Base-by-base conservation (phyloP, 2,113 vertebrate genomes). In the Parus major region DNA sequence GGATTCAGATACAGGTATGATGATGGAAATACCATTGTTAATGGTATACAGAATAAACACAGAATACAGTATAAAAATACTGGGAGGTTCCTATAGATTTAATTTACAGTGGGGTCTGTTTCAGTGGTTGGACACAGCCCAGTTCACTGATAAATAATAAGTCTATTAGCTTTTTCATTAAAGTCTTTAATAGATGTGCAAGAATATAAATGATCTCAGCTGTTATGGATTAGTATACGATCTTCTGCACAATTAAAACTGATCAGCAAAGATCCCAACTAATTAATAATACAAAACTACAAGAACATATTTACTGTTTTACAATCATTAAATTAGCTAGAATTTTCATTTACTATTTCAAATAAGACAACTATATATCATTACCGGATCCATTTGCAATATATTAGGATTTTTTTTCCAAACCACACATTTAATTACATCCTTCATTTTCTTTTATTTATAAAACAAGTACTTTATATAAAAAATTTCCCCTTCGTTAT, bases 381-480 rank as follows among this genome's bases (percentile, higher is more conserved):
- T 95, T 85, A 97, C 96, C 75, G 91, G 96, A 95, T 95, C 96
- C 80, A 84, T 96, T 96, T 94, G 92, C 96, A 96, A 96, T 97
- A 95, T 92, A 95, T 93, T 96, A 96, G 95, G 96, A 95, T 96
- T 94, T 94, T 93, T 96, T 97, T 93, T 88, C 91, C 93, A 95
- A 96, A 97, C 92, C 97, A 97, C 96, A 97, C 95, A 93, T 96
- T 96, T 96, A 96, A 92, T 96, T 97, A 97, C 97, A 96, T 93
- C 97, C 96, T 97, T 97, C 95, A 94, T 96, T 97, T 97, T 97
- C 96, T 98, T 97, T 97, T 97, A 98, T 97, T 98, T 98, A 98
- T 98, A 98, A 98, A 98, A 98, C 97, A 98, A 97, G 93, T 95
- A 95, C 93, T 97, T 94, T 87, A 97, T 97, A 96, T 98, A 98